Percentiles rank a stretch among this genome's conserved stretches.
Evolutionary conservation across 2,888 invertebrate species (phyloP).

Genomic region (Drosophila borealis): DNA sequence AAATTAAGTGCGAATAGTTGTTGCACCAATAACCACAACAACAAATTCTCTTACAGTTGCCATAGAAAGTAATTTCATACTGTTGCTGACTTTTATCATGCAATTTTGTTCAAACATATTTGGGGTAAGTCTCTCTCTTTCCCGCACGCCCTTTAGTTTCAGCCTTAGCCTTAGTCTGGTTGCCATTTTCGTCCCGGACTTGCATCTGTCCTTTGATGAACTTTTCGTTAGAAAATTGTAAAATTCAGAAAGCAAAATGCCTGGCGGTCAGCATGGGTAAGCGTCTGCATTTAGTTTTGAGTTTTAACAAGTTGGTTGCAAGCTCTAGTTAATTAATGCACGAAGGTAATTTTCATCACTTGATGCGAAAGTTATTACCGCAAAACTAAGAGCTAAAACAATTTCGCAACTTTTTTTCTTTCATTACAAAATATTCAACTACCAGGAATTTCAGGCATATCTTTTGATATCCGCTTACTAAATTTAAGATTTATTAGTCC

Average conservation of each 20-base stretch:
- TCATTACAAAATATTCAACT: too few species aligned
- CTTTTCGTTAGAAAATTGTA: constrained; percentile 44
- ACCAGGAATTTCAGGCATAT: too few species aligned
- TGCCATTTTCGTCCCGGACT: constrained; percentile 46
- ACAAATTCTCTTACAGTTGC: constrained; percentile 25
- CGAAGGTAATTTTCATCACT: constrained; percentile 26
- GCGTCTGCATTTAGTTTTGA: constrained; percentile 5
- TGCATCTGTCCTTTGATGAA: constrained; percentile 37
- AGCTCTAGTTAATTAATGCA: constrained; percentile 56
- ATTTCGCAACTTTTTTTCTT: too few species aligned
- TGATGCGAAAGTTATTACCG: constrained; percentile 3
- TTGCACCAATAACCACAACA: constrained; percentile 18
- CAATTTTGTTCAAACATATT: constrained; percentile 64
- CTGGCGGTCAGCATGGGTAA: constrained; percentile 33
- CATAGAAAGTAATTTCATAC: constrained; percentile 62
- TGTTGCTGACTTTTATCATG: constrained; percentile 49
- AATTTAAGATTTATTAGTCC: too few species aligned
- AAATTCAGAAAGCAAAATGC: constrained; percentile 52
- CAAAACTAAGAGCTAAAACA: neutral
- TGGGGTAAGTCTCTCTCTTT: constrained; percentile 11
- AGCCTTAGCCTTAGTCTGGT: constrained; percentile 17
- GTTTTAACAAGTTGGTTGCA: constrained; percentile 2
- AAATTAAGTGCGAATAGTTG: constrained; percentile 30
- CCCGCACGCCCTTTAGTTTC: neutral
- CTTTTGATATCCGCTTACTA: too few species aligned